Evolutionary conservation across 2,797 vertebrate species (phyloP), one percentile per base, ranked within the genome.

Genomic region (Cryptoblepharus egeriae): DNA sequence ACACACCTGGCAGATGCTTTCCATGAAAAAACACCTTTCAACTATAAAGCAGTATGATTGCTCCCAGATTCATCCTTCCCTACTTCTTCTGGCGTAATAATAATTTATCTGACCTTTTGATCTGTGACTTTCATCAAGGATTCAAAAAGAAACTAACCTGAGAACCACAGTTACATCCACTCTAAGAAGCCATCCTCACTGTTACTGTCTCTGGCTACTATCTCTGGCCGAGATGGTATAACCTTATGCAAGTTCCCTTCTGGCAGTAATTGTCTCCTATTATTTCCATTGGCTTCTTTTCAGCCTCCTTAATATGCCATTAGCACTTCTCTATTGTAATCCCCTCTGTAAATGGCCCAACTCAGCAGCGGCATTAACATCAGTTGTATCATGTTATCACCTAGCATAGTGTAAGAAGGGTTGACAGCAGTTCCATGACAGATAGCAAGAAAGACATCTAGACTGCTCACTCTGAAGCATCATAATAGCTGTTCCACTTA

Each of bases 371-470:
- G 78, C 63, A 89, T 87, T 89, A 88, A 75, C 81, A 81, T 82
- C 82, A 55, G 86, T 7, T 1, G 72, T 88, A 89, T 87, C 52
- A 0, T 88, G 85, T 93, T 92, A 92, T 89, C 87, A 64, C 83
- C 88, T 80, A 91, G 80, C 60, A 80, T 69, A 80, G 76, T 2
- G 80, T 77, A 77, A 82, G 85, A 57, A 90, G 84, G 89, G 88
- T 89, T 89, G 88, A 86, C 85, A 85, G 77, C 85, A 89, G 85
- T 92, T 92, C 83, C 73, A 82, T 76, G 77, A 86, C 80, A 90
- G 85, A 85, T 90, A 74, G 65, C 87, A 69, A 64, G 64, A 76
- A 90, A 92, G 90, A 89, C 88, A 77, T 89, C 84, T 71, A 80
- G 83, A 88, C 84, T 89, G 88, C 85, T 91, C 86, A 91, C 22